Conservation (phyloP, 2,113 vertebrate species). For the Ameiurus melas region DNA sequence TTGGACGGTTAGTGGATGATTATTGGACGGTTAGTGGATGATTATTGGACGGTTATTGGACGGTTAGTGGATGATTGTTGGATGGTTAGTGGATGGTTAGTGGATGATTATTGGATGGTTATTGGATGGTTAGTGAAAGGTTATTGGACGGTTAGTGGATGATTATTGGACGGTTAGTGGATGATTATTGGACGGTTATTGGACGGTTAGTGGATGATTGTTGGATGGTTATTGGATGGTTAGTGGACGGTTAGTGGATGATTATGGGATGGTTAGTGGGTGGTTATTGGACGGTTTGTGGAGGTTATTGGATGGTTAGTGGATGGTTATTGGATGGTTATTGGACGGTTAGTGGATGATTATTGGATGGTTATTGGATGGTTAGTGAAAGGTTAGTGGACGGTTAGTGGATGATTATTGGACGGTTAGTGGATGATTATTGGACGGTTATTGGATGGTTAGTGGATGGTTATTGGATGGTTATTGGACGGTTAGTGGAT, state of each 20-base stretch:
- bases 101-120: not conserved
- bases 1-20: not conserved
- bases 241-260: not conserved
- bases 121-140: not conserved
- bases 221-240: not conserved
- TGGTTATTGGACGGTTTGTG: not conserved
- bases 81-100: not conserved
- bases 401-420: not conserved
- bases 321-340: not conserved
- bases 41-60: not conserved
- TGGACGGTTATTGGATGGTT: not conserved
- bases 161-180: not conserved
- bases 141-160: not conserved
- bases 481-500: not conserved
- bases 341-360: not conserved
- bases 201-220: not conserved
- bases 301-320: too few species aligned
- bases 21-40: not conserved
- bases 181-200: not conserved
- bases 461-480: not conserved
- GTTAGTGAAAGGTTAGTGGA: not conserved
- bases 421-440: not conserved
- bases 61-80: not conserved
- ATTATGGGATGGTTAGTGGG: not conserved
- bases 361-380: not conserved